Evolutionary conservation across 2,888 invertebrate genomes (phyloP).

Genomic region (Acanthosepion lycidas): DNA sequence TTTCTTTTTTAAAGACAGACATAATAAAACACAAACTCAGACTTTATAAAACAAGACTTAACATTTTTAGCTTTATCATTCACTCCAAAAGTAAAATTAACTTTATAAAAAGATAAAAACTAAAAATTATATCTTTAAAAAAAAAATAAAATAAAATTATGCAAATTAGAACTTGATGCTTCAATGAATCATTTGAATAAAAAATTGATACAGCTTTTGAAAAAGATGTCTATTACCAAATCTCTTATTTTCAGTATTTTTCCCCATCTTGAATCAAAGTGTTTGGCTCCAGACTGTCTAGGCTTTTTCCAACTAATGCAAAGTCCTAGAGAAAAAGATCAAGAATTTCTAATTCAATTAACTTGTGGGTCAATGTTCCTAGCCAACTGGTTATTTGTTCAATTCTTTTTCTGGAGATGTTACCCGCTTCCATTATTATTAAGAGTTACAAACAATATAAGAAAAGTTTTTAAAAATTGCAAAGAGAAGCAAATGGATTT

Average conservation of each 20-base stretch:
- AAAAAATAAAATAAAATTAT: background rate
- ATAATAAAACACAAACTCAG: background rate
- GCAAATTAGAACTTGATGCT: background rate
- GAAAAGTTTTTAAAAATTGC: background rate
- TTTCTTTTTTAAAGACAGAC: too few species aligned
- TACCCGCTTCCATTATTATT: background rate
- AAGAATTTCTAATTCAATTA: background rate
- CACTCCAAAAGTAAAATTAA: background rate
- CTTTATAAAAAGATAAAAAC: background rate
- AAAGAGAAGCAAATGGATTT: background rate
- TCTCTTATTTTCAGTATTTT: background rate
- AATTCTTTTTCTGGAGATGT: background rate
- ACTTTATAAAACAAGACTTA: background rate
- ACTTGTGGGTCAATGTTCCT: background rate
- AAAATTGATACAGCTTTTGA: background rate
- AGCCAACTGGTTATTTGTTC: background rate
- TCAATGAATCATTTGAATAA: background rate
- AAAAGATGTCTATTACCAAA: background rate
- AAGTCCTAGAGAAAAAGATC: background rate
- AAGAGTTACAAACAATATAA: background rate
- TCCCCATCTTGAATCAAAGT: background rate
- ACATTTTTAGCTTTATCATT: background rate
- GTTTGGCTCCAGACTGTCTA: background rate
- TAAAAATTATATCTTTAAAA: background rate
- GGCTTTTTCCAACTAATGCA: background rate